phyloP scores from a whole-genome alignment of 2,113 vertebrate genomes.

The Scolopax mira region DNA sequence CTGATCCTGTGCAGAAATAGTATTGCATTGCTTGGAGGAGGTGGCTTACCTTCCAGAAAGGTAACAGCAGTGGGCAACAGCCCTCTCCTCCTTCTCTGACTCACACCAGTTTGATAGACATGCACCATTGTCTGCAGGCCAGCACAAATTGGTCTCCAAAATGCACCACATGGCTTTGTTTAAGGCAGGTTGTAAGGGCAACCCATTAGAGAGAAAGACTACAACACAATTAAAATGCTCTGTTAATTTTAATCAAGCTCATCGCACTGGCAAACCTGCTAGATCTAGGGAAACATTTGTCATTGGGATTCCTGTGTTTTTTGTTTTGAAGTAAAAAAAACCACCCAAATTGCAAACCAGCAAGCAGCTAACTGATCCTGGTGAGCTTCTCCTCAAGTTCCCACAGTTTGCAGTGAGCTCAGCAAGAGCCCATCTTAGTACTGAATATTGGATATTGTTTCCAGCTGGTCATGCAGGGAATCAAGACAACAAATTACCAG shows the following conservation, averaged over 20 bases:
- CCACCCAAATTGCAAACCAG: background rate
- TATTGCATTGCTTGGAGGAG: background rate
- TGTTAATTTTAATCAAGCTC: slow-evolving; percentile 30
- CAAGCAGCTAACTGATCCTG: background rate
- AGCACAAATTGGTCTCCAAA: background rate
- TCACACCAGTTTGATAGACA: background rate
- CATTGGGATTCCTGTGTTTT: background rate
- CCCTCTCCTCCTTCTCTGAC: background rate
- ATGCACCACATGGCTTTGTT: background rate
- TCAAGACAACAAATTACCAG: slow-evolving; percentile 17
- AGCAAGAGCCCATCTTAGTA: slow-evolving; percentile 7
- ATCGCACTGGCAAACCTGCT: background rate
- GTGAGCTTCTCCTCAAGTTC: background rate
- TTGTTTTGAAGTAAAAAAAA: background rate
- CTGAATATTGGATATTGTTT: slow-evolving; percentile 21
- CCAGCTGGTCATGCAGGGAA: slow-evolving; percentile 11
- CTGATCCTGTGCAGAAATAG: background rate
- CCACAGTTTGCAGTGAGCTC: background rate
- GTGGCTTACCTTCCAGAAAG: background rate
- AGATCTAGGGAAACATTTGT: background rate
- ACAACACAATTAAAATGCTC: background rate
- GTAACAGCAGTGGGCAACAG: background rate
- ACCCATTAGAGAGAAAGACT: background rate
- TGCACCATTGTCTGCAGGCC: background rate
- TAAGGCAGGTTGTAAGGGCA: slow-evolving; percentile 11